phyloP scores from a whole-genome alignment of 2,797 vertebrate genomes.

The Numenius phaeopus region DNA sequence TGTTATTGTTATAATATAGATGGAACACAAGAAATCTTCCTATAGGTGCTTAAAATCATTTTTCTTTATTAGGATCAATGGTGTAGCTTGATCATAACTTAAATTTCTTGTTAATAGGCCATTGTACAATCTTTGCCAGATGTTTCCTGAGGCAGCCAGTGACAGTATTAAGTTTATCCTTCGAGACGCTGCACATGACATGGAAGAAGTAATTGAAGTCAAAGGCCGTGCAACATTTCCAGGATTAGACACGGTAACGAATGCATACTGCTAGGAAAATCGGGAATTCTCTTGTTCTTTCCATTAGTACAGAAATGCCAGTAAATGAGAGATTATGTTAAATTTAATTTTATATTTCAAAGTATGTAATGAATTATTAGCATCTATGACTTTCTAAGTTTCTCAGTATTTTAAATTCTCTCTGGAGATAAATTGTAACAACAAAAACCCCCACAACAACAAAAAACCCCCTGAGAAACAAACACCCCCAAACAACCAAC shows the following conservation, averaged over 20 bases:
- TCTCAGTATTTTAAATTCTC: background rate
- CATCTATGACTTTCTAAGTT: background rate
- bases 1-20: background rate
- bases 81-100: background rate
- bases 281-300: background rate
- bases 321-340: background rate
- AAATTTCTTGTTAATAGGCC: constrained; percentile 80
- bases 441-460: background rate
- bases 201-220: constrained; percentile 87
- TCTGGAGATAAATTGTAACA: background rate
- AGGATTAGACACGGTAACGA: constrained; percentile 85
- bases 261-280: background rate
- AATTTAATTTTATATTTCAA: background rate
- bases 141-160: constrained; percentile 89
- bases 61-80: background rate
- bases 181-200: constrained; percentile 84
- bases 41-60: background rate
- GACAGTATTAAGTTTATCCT: constrained; percentile 83
- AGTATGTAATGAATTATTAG: background rate
- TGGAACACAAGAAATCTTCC: background rate
- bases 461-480: background rate
- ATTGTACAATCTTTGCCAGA: constrained; percentile 89
- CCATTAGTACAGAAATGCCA: background rate
- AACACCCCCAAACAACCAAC: background rate
- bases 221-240: constrained; percentile 86